These are phyloP conservation scores for Incurvaria masculella DNA, from an alignment of 2,888 invertebrate genomes.

Conservation along the genomic window DNA sequence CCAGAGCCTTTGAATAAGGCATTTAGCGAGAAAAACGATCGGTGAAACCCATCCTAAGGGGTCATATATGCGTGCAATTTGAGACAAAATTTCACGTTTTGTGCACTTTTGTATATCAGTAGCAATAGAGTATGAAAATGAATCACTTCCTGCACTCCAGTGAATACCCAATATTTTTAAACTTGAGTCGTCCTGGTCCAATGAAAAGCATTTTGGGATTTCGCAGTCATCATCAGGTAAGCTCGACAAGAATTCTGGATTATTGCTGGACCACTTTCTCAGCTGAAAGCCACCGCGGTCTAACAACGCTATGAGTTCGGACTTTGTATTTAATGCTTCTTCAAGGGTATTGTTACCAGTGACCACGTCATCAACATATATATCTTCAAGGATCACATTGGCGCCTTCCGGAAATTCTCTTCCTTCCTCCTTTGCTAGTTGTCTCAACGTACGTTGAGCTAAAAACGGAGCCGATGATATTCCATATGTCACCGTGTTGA, in stretches of 20 bases:
- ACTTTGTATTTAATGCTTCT: no score
- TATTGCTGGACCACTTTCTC: background rate
- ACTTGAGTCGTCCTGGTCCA: background rate
- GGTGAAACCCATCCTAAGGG: conserved; percentile 5
- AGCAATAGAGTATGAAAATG: background rate
- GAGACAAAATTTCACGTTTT: conserved; percentile 1
- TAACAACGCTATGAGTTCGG: no score
- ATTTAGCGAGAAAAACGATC: conserved; percentile 2
- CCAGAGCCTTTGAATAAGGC: background rate
- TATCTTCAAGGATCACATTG: no score
- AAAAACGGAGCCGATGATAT: no score
- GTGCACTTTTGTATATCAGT: background rate
- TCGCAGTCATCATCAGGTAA: background rate
- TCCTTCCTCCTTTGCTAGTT: no score
- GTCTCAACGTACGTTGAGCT: no score
- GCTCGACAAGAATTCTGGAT: background rate
- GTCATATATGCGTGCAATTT: conserved; percentile 2
- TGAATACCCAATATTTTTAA: background rate
- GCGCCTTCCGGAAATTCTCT: no score
- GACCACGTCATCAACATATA: no score
- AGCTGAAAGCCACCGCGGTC: background rate
- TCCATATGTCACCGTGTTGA: no score
- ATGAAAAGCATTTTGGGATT: background rate
- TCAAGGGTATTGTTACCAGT: no score
- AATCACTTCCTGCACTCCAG: background rate